phyloP scores from a whole-genome alignment of 2,888 invertebrate genomes.

The Chironomus riparius region DNA sequence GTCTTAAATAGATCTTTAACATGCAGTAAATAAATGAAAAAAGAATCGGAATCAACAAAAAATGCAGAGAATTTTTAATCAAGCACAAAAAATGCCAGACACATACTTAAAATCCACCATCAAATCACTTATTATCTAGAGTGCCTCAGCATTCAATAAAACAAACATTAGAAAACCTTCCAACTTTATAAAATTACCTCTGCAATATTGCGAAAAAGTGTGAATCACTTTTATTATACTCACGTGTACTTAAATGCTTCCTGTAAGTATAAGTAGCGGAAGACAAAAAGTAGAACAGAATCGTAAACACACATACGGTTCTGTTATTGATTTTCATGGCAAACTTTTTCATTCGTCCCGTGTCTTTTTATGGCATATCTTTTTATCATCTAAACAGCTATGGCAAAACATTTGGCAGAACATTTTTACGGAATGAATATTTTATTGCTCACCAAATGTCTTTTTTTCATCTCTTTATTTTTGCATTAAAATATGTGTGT shows the following conservation, averaged over 20 bases:
- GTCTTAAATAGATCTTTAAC: too few species aligned
- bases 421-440: not conserved
- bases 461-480: not conserved
- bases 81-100: too few species aligned
- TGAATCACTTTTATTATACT: not conserved
- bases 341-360: not conserved
- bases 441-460: not conserved
- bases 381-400: not conserved
- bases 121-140: too few species aligned
- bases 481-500: not conserved
- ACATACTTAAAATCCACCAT: too few species aligned
- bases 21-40: too few species aligned
- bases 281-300: not conserved
- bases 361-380: not conserved
- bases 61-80: too few species aligned
- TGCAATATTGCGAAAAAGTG: not conserved
- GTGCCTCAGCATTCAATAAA: too few species aligned
- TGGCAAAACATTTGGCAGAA: too few species aligned
- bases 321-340: not conserved
- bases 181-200: too few species aligned
- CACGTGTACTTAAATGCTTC: not conserved
- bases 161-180: too few species aligned
- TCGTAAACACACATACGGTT: not conserved
- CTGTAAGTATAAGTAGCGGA: not conserved
- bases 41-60: too few species aligned